phyloP scores from a whole-genome alignment of 2,888 invertebrate species.

The Drosophila meridiana region DNA sequence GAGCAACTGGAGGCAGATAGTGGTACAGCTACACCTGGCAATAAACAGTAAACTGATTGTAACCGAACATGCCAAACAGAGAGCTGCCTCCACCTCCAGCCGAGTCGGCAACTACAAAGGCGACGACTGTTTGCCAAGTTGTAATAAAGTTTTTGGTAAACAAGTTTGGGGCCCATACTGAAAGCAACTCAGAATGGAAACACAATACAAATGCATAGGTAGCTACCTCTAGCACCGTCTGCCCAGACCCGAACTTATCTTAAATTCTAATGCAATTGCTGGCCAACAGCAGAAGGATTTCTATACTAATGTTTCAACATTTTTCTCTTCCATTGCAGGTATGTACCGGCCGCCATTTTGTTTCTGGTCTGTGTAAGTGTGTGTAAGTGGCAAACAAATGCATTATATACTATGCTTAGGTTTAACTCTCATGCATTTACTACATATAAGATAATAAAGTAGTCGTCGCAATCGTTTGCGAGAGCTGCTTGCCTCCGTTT shows the following conservation, averaged over 20 bases:
- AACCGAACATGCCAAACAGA: conserved; percentile 37
- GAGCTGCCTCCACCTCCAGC: neutral
- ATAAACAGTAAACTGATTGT: conserved; percentile 71
- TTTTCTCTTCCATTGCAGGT: conserved; percentile 66
- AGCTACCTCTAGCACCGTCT: neutral
- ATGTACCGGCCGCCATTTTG: conserved; percentile 69
- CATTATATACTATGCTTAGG: conserved; percentile 48
- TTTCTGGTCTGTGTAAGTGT: conserved; percentile 32
- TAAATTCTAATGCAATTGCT: conserved; percentile 75
- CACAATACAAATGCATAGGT: conserved; percentile 3
- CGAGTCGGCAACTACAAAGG: conserved; percentile 64
- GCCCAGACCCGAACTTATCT: conserved; percentile 62
- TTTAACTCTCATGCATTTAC: conserved; percentile 35
- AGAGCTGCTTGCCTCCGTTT: conserved; percentile 33
- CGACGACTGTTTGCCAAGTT: conserved; percentile 79
- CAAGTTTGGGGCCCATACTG: conserved; percentile 46
- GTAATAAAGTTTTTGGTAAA: conserved; percentile 80
- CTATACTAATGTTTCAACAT: conserved; percentile 54
- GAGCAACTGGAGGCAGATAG: conserved; percentile 23
- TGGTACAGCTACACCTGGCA: conserved; percentile 34
- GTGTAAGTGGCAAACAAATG: conserved; percentile 71
- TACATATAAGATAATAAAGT: conserved; percentile 65
- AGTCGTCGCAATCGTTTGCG: conserved; percentile 58
- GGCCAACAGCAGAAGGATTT: conserved; percentile 52
- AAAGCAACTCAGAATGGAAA: conserved; percentile 9